Evolutionary conservation across 2,888 invertebrate genomes (phyloP).

Genomic region (Dusona sp.): DNA sequence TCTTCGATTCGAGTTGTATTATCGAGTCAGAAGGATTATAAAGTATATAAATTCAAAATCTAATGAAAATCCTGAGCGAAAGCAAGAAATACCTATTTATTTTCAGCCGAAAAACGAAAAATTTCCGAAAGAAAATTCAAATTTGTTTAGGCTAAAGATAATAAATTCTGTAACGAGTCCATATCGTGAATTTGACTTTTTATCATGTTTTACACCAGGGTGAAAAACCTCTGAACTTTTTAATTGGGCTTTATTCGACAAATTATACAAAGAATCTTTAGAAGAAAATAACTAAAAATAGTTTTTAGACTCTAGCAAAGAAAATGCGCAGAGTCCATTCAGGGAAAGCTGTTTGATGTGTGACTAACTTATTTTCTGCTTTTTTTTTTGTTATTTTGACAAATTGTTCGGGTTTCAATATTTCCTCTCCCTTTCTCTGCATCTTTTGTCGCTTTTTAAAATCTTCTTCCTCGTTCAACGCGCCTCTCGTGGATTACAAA

Average conservation of each 20-base stretch:
- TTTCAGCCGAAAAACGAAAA: too few species aligned
- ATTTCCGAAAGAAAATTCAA: too few species aligned
- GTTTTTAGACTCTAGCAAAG: not conserved
- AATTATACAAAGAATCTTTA: too few species aligned
- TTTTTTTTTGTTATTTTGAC: not conserved
- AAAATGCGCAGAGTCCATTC: not conserved
- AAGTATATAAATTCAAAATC: too few species aligned
- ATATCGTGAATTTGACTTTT: not conserved
- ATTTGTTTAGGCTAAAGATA: too few species aligned
- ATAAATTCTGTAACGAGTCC: too few species aligned
- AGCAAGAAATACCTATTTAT: too few species aligned
- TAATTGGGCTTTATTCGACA: not conserved
- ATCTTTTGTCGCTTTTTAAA: not conserved
- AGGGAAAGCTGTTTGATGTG: not conserved
- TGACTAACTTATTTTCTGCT: not conserved
- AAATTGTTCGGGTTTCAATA: not conserved
- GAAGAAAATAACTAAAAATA: not conserved
- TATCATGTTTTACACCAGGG: not conserved
- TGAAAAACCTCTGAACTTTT: not conserved
- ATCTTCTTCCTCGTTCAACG: conserved; percentile 23
- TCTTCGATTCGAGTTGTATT: too few species aligned
- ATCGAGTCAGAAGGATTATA: too few species aligned
- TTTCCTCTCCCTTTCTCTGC: not conserved
- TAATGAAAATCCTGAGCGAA: too few species aligned
- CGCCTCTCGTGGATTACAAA: conserved; percentile 33